Conservation (phyloP, 2,888 invertebrate species). For the Lasioglossum figueresi region DNA sequence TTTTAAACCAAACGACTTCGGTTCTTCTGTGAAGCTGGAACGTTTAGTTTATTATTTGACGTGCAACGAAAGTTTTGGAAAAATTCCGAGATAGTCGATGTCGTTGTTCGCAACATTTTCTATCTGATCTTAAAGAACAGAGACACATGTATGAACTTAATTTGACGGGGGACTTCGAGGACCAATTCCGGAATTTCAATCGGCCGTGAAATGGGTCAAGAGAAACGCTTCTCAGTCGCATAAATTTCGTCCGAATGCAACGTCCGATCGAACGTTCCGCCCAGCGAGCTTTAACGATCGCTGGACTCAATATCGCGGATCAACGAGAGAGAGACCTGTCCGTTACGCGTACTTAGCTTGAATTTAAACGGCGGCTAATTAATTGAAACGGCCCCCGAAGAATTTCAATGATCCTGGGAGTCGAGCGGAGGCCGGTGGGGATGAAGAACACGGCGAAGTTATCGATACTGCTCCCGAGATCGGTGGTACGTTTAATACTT, state of each 20-base stretch:
- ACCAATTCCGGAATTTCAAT: slow-evolving; percentile 22
- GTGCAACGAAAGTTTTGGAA: too few species aligned
- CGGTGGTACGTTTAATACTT: not conserved
- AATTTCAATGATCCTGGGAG: slow-evolving; percentile 41
- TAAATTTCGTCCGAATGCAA: slow-evolving; percentile 12
- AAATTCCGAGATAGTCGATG: too few species aligned
- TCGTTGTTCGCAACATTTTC: too few species aligned
- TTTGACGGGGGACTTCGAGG: not conserved
- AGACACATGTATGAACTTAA: not conserved
- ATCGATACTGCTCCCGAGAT: not conserved
- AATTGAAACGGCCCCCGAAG: slow-evolving; percentile 31
- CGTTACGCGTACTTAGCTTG: slow-evolving; percentile 28
- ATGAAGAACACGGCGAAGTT: not conserved
- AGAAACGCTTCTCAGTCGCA: not conserved
- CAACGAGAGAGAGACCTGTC: slow-evolving; percentile 5
- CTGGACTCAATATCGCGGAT: slow-evolving; percentile 2
- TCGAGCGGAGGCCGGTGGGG: not conserved
- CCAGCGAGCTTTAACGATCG: slow-evolving; percentile 29
- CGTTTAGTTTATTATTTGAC: too few species aligned
- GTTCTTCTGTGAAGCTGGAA: not conserved
- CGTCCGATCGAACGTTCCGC: slow-evolving; percentile 28
- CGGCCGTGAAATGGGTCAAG: not conserved
- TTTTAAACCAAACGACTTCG: not conserved
- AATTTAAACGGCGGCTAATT: slow-evolving; percentile 46
- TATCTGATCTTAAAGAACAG: too few species aligned